phyloP scores from a whole-genome alignment of 2,888 invertebrate species.

The Andrena dorsata region DNA sequence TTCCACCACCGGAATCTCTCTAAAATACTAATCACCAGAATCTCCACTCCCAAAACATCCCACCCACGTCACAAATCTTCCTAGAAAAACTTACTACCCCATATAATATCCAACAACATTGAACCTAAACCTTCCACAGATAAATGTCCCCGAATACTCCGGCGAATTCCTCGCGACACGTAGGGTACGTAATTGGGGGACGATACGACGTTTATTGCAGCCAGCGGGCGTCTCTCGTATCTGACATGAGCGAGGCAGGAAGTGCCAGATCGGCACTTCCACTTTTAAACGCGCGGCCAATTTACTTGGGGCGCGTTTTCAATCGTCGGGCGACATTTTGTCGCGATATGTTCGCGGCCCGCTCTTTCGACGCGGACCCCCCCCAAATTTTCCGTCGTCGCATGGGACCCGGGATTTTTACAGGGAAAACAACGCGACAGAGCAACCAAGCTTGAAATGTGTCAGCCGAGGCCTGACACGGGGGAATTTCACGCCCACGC shows the following conservation, averaged over 20 bases:
- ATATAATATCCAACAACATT: no score
- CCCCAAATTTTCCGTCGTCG: constrained; percentile 19
- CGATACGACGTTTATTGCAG: no score
- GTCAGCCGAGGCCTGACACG: constrained; percentile 9
- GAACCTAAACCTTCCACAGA: no score
- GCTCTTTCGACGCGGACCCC: not conserved
- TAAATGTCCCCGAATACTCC: no score
- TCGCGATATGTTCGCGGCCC: constrained; percentile 18
- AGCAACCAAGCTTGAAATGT: not conserved
- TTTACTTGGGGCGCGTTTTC: not conserved
- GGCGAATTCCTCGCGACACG: no score
- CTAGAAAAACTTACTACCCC: no score
- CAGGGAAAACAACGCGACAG: constrained; percentile 26
- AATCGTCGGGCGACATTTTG: constrained; percentile 1
- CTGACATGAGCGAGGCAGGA: not conserved
- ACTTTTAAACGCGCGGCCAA: not conserved
- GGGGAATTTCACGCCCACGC: constrained; percentile 56
- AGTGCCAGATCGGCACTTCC: not conserved
- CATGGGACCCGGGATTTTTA: constrained; percentile 18
- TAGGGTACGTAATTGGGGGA: no score
- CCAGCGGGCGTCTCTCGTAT: not conserved
- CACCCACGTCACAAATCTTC: no score
- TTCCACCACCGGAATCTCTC: no score
- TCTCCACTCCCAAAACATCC: no score
- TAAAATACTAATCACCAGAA: no score